Evolutionary conservation across 2,888 invertebrate species (phyloP).

Genomic region (Rotaria magnacalcarata): DNA sequence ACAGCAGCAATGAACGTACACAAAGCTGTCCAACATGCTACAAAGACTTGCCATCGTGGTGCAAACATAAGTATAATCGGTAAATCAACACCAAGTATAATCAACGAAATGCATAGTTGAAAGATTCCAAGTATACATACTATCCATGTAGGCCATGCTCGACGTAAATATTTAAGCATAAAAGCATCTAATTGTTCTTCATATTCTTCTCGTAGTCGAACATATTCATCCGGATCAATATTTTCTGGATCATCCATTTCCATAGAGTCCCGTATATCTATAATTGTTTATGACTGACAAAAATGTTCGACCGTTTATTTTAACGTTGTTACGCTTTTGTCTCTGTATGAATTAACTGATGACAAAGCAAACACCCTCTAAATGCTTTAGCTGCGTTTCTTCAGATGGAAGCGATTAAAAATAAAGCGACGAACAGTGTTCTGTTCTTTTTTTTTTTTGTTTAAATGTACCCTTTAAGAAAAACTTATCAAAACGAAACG

Average conservation of each 20-base stretch:
- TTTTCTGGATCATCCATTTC: background rate
- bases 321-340: background rate
- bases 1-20: background rate
- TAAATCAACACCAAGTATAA: background rate
- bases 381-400: background rate
- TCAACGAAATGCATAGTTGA: background rate
- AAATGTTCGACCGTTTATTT: background rate
- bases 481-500: background rate
- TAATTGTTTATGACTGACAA: background rate
- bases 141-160: background rate
- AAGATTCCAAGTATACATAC: background rate
- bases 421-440: background rate
- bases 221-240: background rate
- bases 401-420: background rate
- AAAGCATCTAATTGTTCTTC: background rate
- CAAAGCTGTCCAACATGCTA: background rate
- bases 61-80: slow-evolving; percentile 14
- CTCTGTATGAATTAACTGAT: background rate
- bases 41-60: slow-evolving; percentile 7
- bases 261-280: background rate
- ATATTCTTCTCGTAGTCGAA: background rate
- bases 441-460: background rate
- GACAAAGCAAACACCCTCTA: background rate
- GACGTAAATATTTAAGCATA: background rate
- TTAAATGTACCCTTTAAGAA: background rate